Conservation (phyloP, 2,113 vertebrate species). For the Caloenas nicobarica region DNA sequence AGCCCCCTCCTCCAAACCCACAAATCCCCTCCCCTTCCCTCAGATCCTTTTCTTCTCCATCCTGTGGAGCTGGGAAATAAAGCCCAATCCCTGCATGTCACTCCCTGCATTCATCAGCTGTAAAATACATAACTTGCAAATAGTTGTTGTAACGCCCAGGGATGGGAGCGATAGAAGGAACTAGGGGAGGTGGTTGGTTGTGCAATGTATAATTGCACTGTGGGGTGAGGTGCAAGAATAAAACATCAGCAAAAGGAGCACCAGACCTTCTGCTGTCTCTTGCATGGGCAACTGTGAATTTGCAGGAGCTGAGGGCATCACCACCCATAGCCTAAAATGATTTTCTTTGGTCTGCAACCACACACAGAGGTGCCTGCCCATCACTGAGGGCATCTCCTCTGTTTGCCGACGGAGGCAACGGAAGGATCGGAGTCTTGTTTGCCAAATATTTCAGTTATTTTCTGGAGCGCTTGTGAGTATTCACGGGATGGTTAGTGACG, state of each 20-base stretch:
- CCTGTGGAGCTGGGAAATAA: conserved; percentile 27
- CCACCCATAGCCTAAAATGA: not conserved
- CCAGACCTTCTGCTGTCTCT: not conserved
- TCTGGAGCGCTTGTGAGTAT: not conserved
- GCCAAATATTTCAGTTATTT: not conserved
- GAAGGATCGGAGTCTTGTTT: not conserved
- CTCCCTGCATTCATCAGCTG: not conserved
- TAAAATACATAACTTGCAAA: not conserved
- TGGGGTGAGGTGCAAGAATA: not conserved
- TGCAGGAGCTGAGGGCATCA: not conserved
- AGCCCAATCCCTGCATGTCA: not conserved
- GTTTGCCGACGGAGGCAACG: not conserved
- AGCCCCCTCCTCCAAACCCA: not conserved
- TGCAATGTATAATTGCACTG: rapidly evolving
- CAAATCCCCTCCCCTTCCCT: conserved; percentile 7
- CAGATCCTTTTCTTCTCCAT: conserved; percentile 10
- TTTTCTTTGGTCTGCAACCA: not conserved
- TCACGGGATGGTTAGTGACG: not conserved
- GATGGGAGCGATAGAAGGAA: not conserved
- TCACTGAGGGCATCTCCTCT: not conserved
- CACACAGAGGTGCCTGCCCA: not conserved
- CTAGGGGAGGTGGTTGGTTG: not conserved
- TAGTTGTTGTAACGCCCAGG: not conserved
- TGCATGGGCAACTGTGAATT: not conserved
- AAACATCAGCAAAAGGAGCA: not conserved